Base-by-base conservation (phyloP, 2,113 vertebrate species). In the Bolborhynchus lineola region DNA sequence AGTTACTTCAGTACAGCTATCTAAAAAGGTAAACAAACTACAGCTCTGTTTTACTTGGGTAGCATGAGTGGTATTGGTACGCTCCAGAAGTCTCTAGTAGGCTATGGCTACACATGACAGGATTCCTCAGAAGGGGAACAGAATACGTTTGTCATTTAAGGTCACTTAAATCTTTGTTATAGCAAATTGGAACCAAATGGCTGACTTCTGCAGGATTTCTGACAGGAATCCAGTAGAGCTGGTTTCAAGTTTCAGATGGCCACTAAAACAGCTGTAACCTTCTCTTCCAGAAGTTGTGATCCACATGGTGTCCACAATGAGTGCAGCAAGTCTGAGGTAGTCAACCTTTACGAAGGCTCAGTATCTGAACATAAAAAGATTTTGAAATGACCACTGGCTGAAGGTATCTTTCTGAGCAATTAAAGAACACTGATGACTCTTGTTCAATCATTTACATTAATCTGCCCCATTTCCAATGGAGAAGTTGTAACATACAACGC, bases 141-240 rank as follows among this genome's bases (percentile, higher is more conserved):
- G 94, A 97, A 98, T 92, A 97, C 82, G 92, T 98, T 97, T 94
- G 95, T 98, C 98, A 98, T 98, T 98, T 99, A 99, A 99, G 99
- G 99, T 99, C 99, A 99, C 99, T 99, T 99, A 98, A 98, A 98
- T 98, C 98, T 98, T 98, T 98, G 96, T 98, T 96, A 98, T 98
- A 98, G 97, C 97, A 98, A 98, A 99, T 98, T 97, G 97, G 97
- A 98, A 98, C 98, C 97, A 98, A 98, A 98, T 97, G 98, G 98
- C 98, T 98, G 97, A 98, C 97, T 98, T 98, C 97, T 98, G 97
- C 96, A 98, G 98, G 97, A 97, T 98, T 98, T 98, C 97, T 97
- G 93, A 95, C 82, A 97, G 97, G 97, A 98, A 98, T 97, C 98
- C 98, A 98, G 97, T 88, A 98, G 98, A 98, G 97, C 98, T 98